A percentile compares a stretch with the other conserved stretches of the same genome.
phyloP scores from a whole-genome alignment of 2,113 vertebrate species.

The Pionites leucogaster region DNA sequence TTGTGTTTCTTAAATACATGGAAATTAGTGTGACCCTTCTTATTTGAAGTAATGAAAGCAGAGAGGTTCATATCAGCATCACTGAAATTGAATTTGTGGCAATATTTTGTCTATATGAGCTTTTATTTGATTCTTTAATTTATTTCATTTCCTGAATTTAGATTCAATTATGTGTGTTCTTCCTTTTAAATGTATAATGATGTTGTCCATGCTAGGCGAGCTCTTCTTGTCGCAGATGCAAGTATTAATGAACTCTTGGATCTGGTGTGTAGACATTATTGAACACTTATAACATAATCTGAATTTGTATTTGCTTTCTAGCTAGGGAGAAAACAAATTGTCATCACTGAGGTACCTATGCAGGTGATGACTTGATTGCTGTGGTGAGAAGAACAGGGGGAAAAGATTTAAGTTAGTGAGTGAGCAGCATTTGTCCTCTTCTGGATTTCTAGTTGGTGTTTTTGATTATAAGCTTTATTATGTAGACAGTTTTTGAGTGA shows the following conservation, averaged over 20 bases:
- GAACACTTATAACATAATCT: neutral
- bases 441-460: neutral
- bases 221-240: neutral
- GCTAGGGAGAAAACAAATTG: neutral
- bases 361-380: neutral
- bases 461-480: neutral
- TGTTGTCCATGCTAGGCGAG: neutral
- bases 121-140: slow-evolving; percentile 40
- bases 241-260: neutral
- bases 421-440: neutral
- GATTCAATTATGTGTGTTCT: slow-evolving; percentile 1
- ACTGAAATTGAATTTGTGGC: slow-evolving; percentile 15
- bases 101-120: slow-evolving; percentile 1
- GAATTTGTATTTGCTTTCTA: neutral
- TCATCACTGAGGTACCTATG: neutral
- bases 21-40: slow-evolving; percentile 11
- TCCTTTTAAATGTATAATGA: neutral
- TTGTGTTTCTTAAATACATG: neutral
- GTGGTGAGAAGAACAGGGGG: neutral
- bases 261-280: neutral
- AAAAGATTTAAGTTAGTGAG: neutral
- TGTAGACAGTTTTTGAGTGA: neutral
- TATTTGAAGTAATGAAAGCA: neutral
- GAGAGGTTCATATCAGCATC: neutral
- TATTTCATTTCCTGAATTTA: slow-evolving; percentile 40